A percentile compares a stretch with the other conserved stretches of the same genome.
phyloP scores from a whole-genome alignment of 2,888 invertebrate species.

The Tubulanus polymorphus region DNA sequence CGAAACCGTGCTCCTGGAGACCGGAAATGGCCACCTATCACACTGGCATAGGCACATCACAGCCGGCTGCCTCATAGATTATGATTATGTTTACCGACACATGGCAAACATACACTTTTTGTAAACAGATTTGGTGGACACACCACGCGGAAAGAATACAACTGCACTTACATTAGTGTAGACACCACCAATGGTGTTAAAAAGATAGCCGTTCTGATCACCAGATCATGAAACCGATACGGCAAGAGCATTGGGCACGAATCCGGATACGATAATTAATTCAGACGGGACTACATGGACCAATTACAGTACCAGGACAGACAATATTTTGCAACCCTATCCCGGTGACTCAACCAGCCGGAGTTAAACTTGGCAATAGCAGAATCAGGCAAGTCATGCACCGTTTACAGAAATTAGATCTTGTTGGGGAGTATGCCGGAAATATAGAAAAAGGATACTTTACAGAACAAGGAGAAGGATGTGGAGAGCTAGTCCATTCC shows the following conservation, averaged over 20 bases:
- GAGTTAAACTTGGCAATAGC: slow-evolving; percentile 51
- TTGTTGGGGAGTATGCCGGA: not conserved
- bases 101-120: not conserved
- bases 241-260: not conserved
- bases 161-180: not conserved
- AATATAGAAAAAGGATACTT: not conserved
- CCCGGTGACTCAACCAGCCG: not conserved
- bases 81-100: not conserved
- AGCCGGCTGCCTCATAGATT: not conserved
- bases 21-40: not conserved
- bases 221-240: not conserved
- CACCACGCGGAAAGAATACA: not conserved
- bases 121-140: not conserved
- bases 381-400: not conserved
- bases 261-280: not conserved
- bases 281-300: not conserved
- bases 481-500: not conserved
- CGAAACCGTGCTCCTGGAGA: not conserved
- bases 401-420: not conserved
- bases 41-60: not conserved
- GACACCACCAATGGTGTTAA: not conserved
- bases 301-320: not conserved
- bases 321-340: not conserved
- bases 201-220: not conserved
- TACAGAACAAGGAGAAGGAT: not conserved